phyloP scores from a whole-genome alignment of 2,113 vertebrate genomes.

The Arizona elegans region DNA sequence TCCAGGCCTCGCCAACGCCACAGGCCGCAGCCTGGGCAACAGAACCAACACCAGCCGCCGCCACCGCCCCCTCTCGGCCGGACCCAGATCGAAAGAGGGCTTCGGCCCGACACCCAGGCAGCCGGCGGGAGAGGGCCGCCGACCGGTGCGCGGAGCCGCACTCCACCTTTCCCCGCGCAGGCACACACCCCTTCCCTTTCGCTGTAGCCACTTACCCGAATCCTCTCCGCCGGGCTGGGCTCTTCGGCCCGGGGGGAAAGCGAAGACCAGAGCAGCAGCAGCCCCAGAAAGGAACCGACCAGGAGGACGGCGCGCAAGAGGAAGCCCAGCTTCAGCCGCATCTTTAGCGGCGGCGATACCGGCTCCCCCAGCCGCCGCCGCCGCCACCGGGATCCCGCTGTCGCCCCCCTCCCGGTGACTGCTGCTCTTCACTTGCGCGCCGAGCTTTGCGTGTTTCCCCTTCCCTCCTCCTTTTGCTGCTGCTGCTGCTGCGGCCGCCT shows the following conservation, averaged over 20 bases:
- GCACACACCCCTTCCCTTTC: not conserved
- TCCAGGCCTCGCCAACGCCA: constrained; percentile 38
- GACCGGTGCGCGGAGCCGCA: not conserved
- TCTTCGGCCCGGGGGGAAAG: constrained; percentile 77
- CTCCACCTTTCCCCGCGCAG: not conserved
- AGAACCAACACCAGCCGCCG: not conserved
- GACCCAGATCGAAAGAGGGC: not conserved
- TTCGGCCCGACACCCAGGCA: constrained; percentile 6
- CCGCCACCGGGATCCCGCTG: not conserved
- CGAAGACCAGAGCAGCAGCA: constrained; percentile 86
- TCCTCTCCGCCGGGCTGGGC: constrained; percentile 65
- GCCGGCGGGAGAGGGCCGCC: constrained; percentile 28
- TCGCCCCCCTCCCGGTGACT: constrained; percentile 1
- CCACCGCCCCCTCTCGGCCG: not conserved
- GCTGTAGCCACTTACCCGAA: constrained; percentile 70
- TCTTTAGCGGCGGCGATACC: constrained; percentile 57
- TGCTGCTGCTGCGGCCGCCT: not conserved
- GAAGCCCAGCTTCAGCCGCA: constrained; percentile 89
- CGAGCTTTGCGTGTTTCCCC: not conserved
- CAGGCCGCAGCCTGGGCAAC: constrained; percentile 41
- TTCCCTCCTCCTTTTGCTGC: too few species aligned
- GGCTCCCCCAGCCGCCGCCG: not conserved
- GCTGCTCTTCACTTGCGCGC: not conserved
- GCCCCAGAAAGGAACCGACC: constrained; percentile 80
- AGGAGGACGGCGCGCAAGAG: constrained; percentile 82